Base-by-base conservation (phyloP, 2,113 vertebrate species). In the Synodontis membranacea region DNA sequence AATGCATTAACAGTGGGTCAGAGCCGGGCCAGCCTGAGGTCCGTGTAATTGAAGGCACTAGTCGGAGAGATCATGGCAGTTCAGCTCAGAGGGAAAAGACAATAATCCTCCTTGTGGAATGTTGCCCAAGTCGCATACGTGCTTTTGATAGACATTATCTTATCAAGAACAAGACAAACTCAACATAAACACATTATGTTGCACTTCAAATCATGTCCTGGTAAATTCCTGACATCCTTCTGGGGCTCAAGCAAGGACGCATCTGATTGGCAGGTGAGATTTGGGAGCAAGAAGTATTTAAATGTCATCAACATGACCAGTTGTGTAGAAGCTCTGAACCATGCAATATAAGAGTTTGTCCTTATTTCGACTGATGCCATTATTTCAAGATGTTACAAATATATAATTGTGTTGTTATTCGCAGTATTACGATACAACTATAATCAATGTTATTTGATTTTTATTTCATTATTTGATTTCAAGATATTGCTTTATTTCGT, bases 1-100 rank as follows among this genome's bases (percentile, higher is more conserved):
- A 90, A 92, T 84, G 87, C 88, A 88, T 89, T 89, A 88, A 82
- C 58, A 80, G 60, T 19, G 39, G 74, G 48, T 83, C 50, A 83
- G 64, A 60, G 76, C n/a, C 39, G n/a, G 62, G 60, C 7, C 25
- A 54, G 48, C 28, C 66, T 42, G 72, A 68, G 81, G 52, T 72
- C 48, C 34, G 31, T 74, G 54, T 50, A 82, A 72, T 72, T 88
- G 87, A 80, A 42, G 70, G 68, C 44, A n/a, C 68, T 83, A 86
- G 80, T 17, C 11, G 76, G 56, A 19, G 34, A 42, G 85, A 12
- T 78, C 66, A 68, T 42, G 21, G 52, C 44, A 25, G 9, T 48
- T 52, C 74, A 72, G 75, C 25, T 48, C 75, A 34, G 46, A 81
- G 54, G 72, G 52, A 75, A 28, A 76, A 7, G 34, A 62, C 44